These are phyloP conservation scores for Acleris holmiana DNA, from an alignment of 2,888 invertebrate species.

Conservation along the genomic window DNA sequence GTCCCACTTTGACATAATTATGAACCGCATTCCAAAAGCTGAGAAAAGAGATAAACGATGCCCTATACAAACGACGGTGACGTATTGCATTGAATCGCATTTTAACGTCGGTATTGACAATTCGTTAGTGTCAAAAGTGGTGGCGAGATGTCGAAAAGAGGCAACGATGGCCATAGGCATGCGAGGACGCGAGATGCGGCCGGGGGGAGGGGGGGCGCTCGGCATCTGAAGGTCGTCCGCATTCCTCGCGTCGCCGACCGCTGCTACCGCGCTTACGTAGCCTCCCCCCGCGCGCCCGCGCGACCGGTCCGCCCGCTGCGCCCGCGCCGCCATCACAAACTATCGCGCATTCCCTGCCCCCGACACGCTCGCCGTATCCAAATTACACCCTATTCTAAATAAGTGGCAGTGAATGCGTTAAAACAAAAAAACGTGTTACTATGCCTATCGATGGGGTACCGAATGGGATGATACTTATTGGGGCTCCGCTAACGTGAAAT, in stretches of 20 bases:
- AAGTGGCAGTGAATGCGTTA: constrained; percentile 40
- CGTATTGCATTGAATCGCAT: background rate
- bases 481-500: constrained; percentile 53
- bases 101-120: constrained; percentile 55
- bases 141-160: constrained; percentile 79
- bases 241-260: constrained; percentile 83
- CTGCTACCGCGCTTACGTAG: constrained; percentile 85
- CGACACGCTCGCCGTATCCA: too few species aligned
- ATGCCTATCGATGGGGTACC: constrained; percentile 81
- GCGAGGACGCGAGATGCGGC: constrained; percentile 84
- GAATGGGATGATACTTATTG: constrained; percentile 82
- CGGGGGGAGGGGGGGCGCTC: constrained; percentile 80
- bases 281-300: constrained; percentile 59
- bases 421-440: constrained; percentile 81
- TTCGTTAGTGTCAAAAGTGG: constrained; percentile 76
- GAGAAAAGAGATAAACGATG: background rate
- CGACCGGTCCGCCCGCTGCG: constrained; percentile 64
- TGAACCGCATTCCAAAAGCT: too few species aligned
- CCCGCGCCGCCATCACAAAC: constrained; percentile 73
- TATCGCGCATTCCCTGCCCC: constrained; percentile 73
- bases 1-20: too few species aligned
- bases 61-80: background rate
- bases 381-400: too few species aligned
- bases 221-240: constrained; percentile 85
- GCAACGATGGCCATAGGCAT: constrained; percentile 78